These are phyloP conservation scores for Melanogrammus aeglefinus DNA, from an alignment of 2,797 vertebrate genomes.

Conservation along the genomic window DNA sequence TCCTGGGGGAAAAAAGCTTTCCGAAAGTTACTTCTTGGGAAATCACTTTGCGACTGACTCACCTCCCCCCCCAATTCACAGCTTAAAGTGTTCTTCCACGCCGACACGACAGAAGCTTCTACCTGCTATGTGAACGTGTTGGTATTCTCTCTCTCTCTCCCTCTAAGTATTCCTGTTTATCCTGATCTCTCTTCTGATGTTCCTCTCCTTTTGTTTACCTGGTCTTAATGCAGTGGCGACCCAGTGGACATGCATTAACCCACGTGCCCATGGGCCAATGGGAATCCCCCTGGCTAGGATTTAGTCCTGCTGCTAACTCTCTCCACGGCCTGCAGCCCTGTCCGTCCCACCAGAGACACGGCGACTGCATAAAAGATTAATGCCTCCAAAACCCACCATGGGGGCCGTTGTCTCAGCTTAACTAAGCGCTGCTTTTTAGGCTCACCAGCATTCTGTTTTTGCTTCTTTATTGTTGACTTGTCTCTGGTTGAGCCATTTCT, in stretches of 20 bases:
- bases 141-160: neutral
- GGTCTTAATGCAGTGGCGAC: neutral
- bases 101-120: neutral
- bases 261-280: slow-evolving; percentile 25
- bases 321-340: neutral
- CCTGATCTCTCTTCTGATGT: neutral
- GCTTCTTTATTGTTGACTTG: slow-evolving; percentile 54
- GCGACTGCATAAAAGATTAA: slow-evolving; percentile 63
- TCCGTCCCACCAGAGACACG: slow-evolving; percentile 19
- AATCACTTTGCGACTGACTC: neutral
- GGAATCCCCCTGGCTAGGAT: slow-evolving; percentile 42
- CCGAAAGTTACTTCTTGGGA: neutral
- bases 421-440: slow-evolving; percentile 52
- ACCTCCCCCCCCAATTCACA: neutral
- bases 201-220: slow-evolving; percentile 17
- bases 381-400: slow-evolving; percentile 49
- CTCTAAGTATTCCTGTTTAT: neutral
- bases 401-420: slow-evolving; percentile 52
- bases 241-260: neutral
- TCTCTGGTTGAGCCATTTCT: slow-evolving; percentile 55
- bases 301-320: slow-evolving; percentile 26
- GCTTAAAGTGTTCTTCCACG: neutral
- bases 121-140: neutral
- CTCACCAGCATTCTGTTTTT: slow-evolving; percentile 40
- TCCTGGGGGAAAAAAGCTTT: neutral